A percentile compares a stretch with the other conserved stretches of the same genome.
phyloP scores from a whole-genome alignment of 2,797 vertebrate species.

The Spinibarbus caldwelli region DNA sequence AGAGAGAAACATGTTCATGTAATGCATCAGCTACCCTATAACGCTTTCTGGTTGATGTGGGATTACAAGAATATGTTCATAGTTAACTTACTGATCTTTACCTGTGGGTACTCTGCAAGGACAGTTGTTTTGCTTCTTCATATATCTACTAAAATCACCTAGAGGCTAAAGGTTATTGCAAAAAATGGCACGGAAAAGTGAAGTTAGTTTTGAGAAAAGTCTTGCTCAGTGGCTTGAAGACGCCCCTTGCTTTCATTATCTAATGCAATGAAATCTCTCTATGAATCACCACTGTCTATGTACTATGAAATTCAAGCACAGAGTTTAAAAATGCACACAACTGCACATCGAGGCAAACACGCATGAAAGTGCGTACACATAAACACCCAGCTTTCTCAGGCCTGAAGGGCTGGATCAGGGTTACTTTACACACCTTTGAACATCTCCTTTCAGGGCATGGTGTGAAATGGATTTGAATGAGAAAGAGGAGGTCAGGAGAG shows the following conservation, averaged over 20 bases:
- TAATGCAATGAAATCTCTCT: not conserved
- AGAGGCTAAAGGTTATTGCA: not conserved
- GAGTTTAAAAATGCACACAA: constrained; percentile 5
- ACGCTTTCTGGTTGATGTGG: too few species aligned
- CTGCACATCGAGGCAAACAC: not conserved
- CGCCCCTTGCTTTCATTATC: not conserved
- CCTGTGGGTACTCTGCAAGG: not conserved
- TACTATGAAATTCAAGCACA: not conserved
- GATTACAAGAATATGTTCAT: not conserved
- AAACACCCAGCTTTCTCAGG: constrained; percentile 49
- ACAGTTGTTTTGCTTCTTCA: not conserved
- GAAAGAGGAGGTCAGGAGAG: constrained; percentile 57
- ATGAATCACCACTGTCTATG: not conserved
- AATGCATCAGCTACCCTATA: not conserved
- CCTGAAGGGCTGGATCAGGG: constrained; percentile 29
- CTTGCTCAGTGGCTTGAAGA: not conserved
- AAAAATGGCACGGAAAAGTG: not conserved
- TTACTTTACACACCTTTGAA: constrained; percentile 59
- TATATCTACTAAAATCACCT: not conserved
- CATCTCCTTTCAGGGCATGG: constrained; percentile 51
- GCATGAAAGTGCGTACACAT: constrained; percentile 1
- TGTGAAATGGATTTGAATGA: constrained; percentile 61
- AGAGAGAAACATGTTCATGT: not conserved
- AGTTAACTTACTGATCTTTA: not conserved
- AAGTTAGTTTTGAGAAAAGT: not conserved